Evolutionary conservation across 2,797 vertebrate species (phyloP), one percentile per base, ranked within the genome.

Genomic region (Pachyuromys duprasi): DNA sequence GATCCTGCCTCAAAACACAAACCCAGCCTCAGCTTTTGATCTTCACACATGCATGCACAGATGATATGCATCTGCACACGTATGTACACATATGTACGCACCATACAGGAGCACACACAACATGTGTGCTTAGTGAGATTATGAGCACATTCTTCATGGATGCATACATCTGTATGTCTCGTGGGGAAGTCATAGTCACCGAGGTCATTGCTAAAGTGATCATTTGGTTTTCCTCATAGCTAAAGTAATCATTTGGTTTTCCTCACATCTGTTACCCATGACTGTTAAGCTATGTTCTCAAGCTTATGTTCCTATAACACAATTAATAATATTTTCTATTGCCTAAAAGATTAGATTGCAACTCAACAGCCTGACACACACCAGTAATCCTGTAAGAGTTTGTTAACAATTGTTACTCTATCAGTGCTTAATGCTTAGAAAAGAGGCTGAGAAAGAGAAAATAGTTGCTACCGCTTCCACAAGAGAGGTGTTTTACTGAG

Each of bases 271-370:
- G 17, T 87, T 49, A 33, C 80, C 55, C 33, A 87, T 63, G 69
- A 70, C 76, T 81, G 55, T 60, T 74, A 89, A 76, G 75, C 76
- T 62, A 20, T 83, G 26, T 62, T 86, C 75, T 94, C 45, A 67
- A 55, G 31, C 62, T 33, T 91, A n/a, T 5, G 9, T 89, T 94
- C n/a, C 28, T 76, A 76, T 24, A 69, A 13, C 75, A 62, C 28
- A 69, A 91, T 28, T 24, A 74, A 36, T 90, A 14, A 42, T 76
- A 72, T 83, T 95, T 90, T 93, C 76, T 42, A 75, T 28, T 63
- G 17, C 72, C 53, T 53, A 26, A 67, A 88, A 63, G 55, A 78
- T 31, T 55, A 86, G 78, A 42, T 60, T 90, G 13, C 15, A 86
- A 26, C 31, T 78, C 18, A 11, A 55, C 15, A 63, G 39, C 57